A percentile compares a stretch with the other conserved stretches of the same genome.
phyloP scores from a whole-genome alignment of 2,888 invertebrate species.

The Stenodera caucasica region DNA sequence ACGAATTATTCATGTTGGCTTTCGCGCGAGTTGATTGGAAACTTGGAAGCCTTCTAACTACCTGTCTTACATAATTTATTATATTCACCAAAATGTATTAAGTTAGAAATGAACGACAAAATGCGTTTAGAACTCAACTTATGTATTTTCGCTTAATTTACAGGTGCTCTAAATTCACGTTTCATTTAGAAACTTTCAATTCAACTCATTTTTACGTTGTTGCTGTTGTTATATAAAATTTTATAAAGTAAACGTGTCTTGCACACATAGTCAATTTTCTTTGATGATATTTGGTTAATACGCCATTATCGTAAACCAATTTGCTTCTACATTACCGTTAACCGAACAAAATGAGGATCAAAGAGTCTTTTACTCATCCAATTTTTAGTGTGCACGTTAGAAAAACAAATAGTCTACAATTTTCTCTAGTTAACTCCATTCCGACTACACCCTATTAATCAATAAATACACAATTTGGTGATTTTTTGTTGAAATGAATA shows the following conservation, averaged over 20 bases:
- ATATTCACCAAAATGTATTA: slow-evolving; percentile 30
- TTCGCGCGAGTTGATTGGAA: slow-evolving; percentile 28
- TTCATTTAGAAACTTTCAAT: not conserved
- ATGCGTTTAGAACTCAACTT: slow-evolving; percentile 10
- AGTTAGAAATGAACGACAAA: slow-evolving; percentile 26
- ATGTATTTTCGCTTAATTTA: too few species aligned
- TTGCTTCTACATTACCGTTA: slow-evolving; percentile 20
- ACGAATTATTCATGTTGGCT: slow-evolving; percentile 30
- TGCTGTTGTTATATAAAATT: not conserved
- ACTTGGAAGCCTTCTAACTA: slow-evolving; percentile 33
- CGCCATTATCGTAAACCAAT: slow-evolving; percentile 21
- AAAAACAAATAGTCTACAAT: not conserved
- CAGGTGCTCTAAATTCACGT: too few species aligned
- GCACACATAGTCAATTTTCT: slow-evolving; percentile 23
- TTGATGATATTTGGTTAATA: slow-evolving; percentile 16
- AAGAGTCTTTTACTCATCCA: slow-evolving; percentile 4
- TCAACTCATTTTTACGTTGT: not conserved
- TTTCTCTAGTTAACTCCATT: too few species aligned
- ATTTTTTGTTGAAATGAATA: too few species aligned
- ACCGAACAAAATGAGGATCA: slow-evolving; percentile 23
- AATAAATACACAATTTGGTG: too few species aligned
- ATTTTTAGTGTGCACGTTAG: not conserved
- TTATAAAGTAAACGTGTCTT: slow-evolving; percentile 21
- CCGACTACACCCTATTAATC: too few species aligned
- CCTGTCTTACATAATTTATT: slow-evolving; percentile 36